phyloP scores from a whole-genome alignment of 1,140 invertebrate species.

The Lamellibrachia luymesi region DNA sequence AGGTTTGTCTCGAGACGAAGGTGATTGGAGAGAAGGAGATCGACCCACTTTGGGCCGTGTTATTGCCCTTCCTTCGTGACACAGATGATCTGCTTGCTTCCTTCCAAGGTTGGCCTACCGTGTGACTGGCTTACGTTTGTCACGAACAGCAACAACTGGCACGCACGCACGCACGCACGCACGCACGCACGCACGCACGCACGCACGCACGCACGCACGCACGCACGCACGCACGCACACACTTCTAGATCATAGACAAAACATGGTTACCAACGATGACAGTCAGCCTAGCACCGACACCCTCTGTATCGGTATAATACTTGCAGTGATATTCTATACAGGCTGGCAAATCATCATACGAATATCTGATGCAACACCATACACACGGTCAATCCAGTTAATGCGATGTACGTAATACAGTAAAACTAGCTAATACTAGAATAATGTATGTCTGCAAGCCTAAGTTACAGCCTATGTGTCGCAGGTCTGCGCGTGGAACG shows the following conservation, averaged over 20 bases:
- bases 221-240: no score
- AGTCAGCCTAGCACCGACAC: no score
- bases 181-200: no score
- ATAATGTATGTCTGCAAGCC: neutral
- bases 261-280: no score
- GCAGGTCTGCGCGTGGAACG: conserved; percentile 41
- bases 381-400: no score
- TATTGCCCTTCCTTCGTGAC: conserved; percentile 45
- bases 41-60: conserved; percentile 43
- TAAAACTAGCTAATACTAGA: neutral
- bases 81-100: conserved; percentile 44
- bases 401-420: neutral
- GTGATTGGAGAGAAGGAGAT: conserved; percentile 35
- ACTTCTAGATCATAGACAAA: no score
- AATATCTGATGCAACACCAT: no score
- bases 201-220: no score
- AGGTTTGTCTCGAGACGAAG: conserved; percentile 34
- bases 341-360: no score
- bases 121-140: neutral
- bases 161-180: no score
- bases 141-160: neutral
- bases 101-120: conserved; percentile 39
- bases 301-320: no score
- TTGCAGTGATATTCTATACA: no score
- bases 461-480: neutral